Evolutionary conservation across 2,888 invertebrate genomes (phyloP).

Genomic region (Eueremaeus valkanovi): DNA sequence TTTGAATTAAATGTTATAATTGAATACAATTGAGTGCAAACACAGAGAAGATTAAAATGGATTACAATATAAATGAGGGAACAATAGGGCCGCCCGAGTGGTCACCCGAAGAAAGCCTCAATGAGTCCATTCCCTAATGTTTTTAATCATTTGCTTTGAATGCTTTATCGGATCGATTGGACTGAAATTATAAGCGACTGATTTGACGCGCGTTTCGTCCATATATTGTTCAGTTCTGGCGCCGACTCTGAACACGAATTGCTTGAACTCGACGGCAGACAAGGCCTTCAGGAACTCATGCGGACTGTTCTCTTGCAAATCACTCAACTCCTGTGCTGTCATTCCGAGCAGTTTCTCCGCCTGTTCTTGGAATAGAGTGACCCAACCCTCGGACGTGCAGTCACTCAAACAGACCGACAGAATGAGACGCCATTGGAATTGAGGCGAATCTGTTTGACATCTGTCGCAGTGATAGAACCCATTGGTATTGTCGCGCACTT

Average conservation of each 20-base stretch:
- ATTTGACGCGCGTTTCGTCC: conserved; percentile 77
- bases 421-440: conserved; percentile 79
- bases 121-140: conserved; percentile 56
- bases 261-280: conserved; percentile 70
- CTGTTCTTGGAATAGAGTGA: conserved; percentile 75
- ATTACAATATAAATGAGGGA: not conserved
- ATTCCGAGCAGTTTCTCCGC: conserved; percentile 72
- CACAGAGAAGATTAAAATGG: no score
- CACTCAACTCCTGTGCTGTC: conserved; percentile 71
- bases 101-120: not conserved
- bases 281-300: conserved; percentile 65
- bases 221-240: conserved; percentile 87
- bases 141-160: conserved; percentile 65
- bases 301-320: conserved; percentile 59
- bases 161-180: conserved; percentile 73
- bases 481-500: conserved; percentile 80
- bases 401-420: conserved; percentile 79
- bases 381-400: conserved; percentile 80
- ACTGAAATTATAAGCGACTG: conserved; percentile 62
- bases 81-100: not conserved
- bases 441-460: conserved; percentile 76
- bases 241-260: conserved; percentile 75
- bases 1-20: no score
- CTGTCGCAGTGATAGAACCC: conserved; percentile 91
- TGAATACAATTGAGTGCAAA: no score